phyloP scores from a whole-genome alignment of 2,888 invertebrate species.

The Ypsolopha sequella region DNA sequence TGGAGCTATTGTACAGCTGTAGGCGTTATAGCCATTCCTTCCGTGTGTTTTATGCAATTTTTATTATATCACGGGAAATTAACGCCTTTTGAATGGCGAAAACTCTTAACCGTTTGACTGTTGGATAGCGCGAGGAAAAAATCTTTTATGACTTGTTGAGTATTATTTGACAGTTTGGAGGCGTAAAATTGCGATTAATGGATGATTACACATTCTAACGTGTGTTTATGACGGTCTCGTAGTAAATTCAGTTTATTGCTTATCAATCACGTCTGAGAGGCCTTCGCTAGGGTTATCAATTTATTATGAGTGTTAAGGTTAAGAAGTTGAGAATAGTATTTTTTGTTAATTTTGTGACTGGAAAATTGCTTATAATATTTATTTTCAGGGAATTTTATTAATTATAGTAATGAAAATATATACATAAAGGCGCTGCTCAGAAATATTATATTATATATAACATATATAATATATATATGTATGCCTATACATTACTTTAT shows the following conservation, averaged over 20 bases:
- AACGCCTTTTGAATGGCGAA: constrained; percentile 6
- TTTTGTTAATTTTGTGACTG: too few relatives aligned
- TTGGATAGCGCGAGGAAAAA: constrained; percentile 30
- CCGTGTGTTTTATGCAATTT: constrained; percentile 26
- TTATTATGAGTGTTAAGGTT: too few relatives aligned
- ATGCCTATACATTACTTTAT: too few relatives aligned
- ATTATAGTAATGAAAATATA: too few relatives aligned
- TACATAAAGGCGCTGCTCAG: too few relatives aligned
- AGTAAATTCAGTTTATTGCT: constrained; percentile 60
- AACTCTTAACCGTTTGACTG: constrained; percentile 14
- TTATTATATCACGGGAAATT: constrained; percentile 11
- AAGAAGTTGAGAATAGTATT: too few relatives aligned
- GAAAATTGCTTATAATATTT: too few relatives aligned
- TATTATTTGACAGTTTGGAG: constrained; percentile 61
- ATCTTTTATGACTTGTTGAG: constrained; percentile 50
- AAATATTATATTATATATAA: too few relatives aligned
- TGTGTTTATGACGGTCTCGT: constrained; percentile 50
- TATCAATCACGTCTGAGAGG: constrained; percentile 41
- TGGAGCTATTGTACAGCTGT: constrained; percentile 17
- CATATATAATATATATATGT: too few relatives aligned
- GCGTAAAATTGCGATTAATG: constrained; percentile 62
- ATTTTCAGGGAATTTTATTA: too few relatives aligned
- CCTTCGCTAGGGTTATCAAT: neutral
- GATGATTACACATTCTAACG: constrained; percentile 51
- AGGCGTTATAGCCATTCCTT: constrained; percentile 26